phyloP scores from a whole-genome alignment of 2,888 invertebrate species.

The Drosophila peninsularis region DNA sequence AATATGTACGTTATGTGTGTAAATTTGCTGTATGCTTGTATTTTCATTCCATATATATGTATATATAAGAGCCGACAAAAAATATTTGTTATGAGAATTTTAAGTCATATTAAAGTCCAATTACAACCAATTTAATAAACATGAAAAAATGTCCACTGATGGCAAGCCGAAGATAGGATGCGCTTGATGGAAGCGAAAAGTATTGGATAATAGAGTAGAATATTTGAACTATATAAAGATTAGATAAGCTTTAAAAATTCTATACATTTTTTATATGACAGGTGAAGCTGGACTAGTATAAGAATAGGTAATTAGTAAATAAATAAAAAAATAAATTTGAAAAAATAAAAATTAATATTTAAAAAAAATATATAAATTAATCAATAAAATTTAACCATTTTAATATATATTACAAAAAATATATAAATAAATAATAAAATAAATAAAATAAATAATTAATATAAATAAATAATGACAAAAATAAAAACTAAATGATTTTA shows the following conservation, averaged over 20 bases:
- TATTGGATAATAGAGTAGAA: neutral
- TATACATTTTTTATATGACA: too few species aligned
- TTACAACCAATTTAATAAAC: slow-evolving; percentile 73
- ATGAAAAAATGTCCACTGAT: neutral
- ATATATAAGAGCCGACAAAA: slow-evolving; percentile 18
- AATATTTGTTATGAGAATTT: slow-evolving; percentile 76
- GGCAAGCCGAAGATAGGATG: neutral
- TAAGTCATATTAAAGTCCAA: slow-evolving; percentile 79
- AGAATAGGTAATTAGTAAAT: too few species aligned
- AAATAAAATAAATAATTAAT: too few species aligned
- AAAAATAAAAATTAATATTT: too few species aligned
- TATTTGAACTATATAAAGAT: neutral
- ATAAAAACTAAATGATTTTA: neutral
- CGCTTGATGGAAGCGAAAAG: neutral
- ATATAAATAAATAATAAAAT: too few species aligned
- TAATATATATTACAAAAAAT: too few species aligned
- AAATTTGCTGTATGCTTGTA: slow-evolving; percentile 56
- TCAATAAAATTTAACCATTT: too few species aligned
- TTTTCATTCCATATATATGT: slow-evolving; percentile 19
- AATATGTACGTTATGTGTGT: slow-evolving; percentile 26
- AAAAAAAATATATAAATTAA: too few species aligned
- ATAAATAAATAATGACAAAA: too few species aligned
- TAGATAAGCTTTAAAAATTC: neutral
- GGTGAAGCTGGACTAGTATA: too few species aligned
- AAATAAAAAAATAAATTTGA: too few species aligned